Evolutionary conservation across 2,797 vertebrate species (phyloP), one percentile per base, ranked within the genome.

Genomic region (Enteromius trimaculatus): DNA sequence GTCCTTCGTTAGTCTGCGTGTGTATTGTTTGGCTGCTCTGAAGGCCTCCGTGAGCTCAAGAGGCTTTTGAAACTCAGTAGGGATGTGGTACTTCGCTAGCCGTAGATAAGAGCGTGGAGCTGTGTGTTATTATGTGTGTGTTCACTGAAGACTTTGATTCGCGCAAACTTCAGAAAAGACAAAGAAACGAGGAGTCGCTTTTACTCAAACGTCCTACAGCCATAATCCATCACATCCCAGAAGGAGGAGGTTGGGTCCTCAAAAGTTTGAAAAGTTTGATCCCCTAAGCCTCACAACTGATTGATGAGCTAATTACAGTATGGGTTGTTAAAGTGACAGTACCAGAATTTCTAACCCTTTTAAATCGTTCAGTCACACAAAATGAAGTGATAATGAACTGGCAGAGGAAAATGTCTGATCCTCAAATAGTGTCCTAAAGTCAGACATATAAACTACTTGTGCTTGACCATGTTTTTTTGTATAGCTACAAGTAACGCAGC

Each of bases 51-150:
- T 7, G 72, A 76, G 62, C 68, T 86, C 55, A 34, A 82, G 77
- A 74, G 83, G 37, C 74, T 85, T 86, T 81, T 85, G 80, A 83
- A 79, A 85, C 71, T 17, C 55, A 71, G 58, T 29, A 76, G 80
- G 78, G 79, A 75, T 65, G 34, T 23, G 53, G 37, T 47, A 65
- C 80, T 79, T 74, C 75, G 82, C 82, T 21, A 64, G 62, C 34
- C 8, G 2, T 70, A 68, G 81, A 80, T 55, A 81, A 85, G 58
- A 74, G 81, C 9, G 14, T 21, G 49, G 47, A 55, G 51, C 39
- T 51, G 55, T 55, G 44, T 69, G 68, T 60, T 60, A 31, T 39
- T 76, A 58, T 58, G 72, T 29, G 42, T 65, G 49, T 21, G 76
- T 71, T 83, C 44, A 49, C 42, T 26, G 11, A 76, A 82, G 68